A percentile compares a stretch with the other conserved stretches of the same genome.
These are phyloP conservation scores for Eucriotettix oculatus DNA, from an alignment of 2,888 invertebrate species.

Conservation along the genomic window DNA sequence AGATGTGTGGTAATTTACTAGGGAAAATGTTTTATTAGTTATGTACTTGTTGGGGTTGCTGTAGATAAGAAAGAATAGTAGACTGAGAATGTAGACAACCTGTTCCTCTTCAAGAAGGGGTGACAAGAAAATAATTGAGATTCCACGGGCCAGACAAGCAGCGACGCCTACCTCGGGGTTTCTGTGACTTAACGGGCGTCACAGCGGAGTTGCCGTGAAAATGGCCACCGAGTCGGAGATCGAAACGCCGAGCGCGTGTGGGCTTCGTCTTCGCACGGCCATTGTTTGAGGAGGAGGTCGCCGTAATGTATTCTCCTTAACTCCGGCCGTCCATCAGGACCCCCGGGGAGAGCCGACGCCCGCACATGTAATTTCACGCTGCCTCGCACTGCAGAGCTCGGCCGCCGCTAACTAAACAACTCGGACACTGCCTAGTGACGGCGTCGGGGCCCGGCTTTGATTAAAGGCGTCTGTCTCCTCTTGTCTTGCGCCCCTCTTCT, in stretches of 20 bases:
- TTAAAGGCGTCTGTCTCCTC: slow-evolving; percentile 1
- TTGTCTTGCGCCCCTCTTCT: background rate
- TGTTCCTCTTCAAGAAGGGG: no score
- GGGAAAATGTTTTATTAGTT: no score
- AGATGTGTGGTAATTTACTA: no score
- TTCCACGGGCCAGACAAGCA: no score
- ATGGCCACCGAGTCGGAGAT: background rate
- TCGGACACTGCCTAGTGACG: background rate
- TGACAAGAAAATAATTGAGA: no score
- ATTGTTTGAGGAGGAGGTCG: slow-evolving; percentile 19
- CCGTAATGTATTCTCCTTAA: slow-evolving; percentile 13
- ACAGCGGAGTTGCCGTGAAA: no score
- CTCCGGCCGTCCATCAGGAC: slow-evolving; percentile 15
- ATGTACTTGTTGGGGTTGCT: no score
- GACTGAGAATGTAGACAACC: no score
- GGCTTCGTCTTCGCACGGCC: slow-evolving; percentile 23
- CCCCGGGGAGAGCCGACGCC: slow-evolving; percentile 7
- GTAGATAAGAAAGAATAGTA: no score
- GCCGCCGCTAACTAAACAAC: slow-evolving; percentile 1
- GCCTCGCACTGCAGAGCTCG: slow-evolving; percentile 26
- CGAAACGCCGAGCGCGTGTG: background rate
- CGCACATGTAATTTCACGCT: slow-evolving; percentile 35
- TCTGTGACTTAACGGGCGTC: no score
- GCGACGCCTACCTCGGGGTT: no score
- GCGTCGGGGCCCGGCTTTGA: background rate